Percentiles rank a stretch among this genome's conserved stretches.
phyloP scores from a whole-genome alignment of 92 coral and sea anemone species.

The Palythoa caribaeorum region DNA sequence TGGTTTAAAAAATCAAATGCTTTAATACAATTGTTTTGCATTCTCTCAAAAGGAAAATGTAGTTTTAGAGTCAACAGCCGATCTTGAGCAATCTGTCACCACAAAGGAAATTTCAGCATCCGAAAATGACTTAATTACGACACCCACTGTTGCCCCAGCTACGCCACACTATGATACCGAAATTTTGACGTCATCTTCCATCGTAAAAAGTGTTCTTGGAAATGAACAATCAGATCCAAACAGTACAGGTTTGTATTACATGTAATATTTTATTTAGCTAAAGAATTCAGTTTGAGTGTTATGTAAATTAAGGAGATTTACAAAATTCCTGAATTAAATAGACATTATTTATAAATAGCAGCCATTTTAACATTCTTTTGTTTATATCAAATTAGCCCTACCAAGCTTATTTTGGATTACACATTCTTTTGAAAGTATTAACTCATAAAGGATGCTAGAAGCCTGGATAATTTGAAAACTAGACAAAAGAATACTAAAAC shows the following conservation, averaged over 20 bases:
- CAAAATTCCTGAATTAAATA: neutral
- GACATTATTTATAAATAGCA: too few relatives aligned
- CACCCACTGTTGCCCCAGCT: conserved; percentile 34
- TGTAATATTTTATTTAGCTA: neutral
- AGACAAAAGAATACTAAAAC: too few relatives aligned
- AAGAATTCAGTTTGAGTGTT: neutral
- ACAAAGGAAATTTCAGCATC: conserved; percentile 20
- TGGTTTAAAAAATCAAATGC: neutral
- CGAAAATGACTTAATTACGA: neutral
- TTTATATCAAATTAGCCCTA: too few relatives aligned
- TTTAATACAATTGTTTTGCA: neutral
- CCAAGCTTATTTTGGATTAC: too few relatives aligned
- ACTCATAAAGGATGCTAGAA: too few relatives aligned
- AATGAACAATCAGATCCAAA: neutral
- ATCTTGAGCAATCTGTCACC: neutral
- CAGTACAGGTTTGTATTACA: conserved; percentile 16
- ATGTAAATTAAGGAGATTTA: neutral
- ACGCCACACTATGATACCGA: conserved; percentile 19
- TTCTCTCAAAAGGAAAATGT: conserved; percentile 6
- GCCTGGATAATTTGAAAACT: too few relatives aligned
- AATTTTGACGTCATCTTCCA: neutral
- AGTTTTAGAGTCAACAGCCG: neutral
- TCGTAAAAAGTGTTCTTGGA: conserved; percentile 13
- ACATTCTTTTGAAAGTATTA: too few relatives aligned
- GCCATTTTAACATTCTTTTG: too few relatives aligned